Evolutionary conservation across 2,113 vertebrate genomes (phyloP).

Genomic region (Lampris megalopsis): DNA sequence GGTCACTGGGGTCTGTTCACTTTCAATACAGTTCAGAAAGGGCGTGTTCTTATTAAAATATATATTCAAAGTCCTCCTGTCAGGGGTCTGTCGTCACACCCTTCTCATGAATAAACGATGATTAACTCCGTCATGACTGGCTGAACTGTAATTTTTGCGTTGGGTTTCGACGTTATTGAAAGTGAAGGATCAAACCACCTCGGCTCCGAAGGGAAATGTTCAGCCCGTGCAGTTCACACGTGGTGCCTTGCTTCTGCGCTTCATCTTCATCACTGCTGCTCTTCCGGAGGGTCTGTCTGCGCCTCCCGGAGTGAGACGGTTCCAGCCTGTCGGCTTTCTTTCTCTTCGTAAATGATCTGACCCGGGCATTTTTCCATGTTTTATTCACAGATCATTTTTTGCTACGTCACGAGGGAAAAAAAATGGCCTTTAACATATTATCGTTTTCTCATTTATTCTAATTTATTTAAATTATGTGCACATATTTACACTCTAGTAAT

Average conservation of each 20-base stretch:
- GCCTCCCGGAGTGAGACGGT: slow-evolving; percentile 25
- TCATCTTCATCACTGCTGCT: slow-evolving; percentile 59
- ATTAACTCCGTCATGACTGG: slow-evolving; percentile 14
- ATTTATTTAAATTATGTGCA: slow-evolving; percentile 91
- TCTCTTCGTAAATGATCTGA: slow-evolving; percentile 35
- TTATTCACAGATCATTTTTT: slow-evolving; percentile 65
- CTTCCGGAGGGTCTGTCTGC: slow-evolving; percentile 44
- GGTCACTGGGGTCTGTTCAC: slow-evolving; percentile 21
- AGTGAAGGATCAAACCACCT: neutral
- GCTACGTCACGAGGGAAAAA: slow-evolving; percentile 71
- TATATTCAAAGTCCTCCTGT: slow-evolving; percentile 46
- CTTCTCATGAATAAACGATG: slow-evolving; percentile 35
- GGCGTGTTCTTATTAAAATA: slow-evolving; percentile 32
- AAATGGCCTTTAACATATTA: slow-evolving; percentile 85
- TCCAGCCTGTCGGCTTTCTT: slow-evolving; percentile 46
- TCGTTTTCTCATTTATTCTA: slow-evolving; percentile 82
- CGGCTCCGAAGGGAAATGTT: slow-evolving; percentile 42
- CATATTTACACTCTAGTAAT: slow-evolving; percentile 80
- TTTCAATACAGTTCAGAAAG: slow-evolving; percentile 5
- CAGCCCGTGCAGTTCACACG: slow-evolving; percentile 58
- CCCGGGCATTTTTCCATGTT: slow-evolving; percentile 45
- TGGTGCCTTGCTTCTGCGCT: slow-evolving; percentile 88
- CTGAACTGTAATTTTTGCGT: slow-evolving; percentile 16
- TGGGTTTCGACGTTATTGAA: slow-evolving; percentile 29
- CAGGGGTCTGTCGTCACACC: slow-evolving; percentile 54